phyloP scores from a whole-genome alignment of 2,797 vertebrate genomes.

The Gadopsis marmoratus region DNA sequence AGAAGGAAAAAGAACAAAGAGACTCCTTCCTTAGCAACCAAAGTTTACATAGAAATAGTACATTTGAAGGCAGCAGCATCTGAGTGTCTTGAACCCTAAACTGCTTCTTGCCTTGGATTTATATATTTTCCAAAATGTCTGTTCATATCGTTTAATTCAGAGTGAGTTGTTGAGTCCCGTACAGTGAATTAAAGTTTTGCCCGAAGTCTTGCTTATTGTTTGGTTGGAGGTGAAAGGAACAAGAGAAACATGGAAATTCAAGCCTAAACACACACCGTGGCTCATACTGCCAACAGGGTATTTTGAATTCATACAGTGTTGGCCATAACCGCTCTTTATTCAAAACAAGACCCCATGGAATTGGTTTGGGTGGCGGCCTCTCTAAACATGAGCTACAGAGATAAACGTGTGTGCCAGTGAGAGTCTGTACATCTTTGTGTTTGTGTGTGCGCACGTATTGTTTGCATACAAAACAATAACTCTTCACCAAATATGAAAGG shows the following conservation, averaged over 20 bases:
- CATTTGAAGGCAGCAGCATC: background rate
- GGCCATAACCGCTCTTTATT: slow-evolving; percentile 64
- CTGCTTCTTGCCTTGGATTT: background rate
- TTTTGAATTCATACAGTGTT: slow-evolving; percentile 64
- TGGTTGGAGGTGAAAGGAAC: slow-evolving; percentile 29
- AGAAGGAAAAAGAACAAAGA: background rate
- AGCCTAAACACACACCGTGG: slow-evolving; percentile 15
- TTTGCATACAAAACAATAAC: slow-evolving; percentile 60
- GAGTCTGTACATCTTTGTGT: slow-evolving; percentile 42
- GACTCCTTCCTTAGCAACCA: background rate
- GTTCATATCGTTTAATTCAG: background rate
- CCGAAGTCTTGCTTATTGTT: slow-evolving; percentile 25
- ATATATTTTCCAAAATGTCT: background rate
- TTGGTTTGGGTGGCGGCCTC: slow-evolving; percentile 58
- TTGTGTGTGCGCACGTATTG: slow-evolving; percentile 18
- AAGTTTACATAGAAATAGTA: background rate
- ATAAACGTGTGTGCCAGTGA: slow-evolving; percentile 49
- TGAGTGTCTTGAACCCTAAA: background rate
- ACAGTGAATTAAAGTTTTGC: slow-evolving; percentile 6
- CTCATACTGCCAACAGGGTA: slow-evolving; percentile 30
- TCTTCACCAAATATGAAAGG: slow-evolving; percentile 47
- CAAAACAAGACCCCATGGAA: slow-evolving; percentile 57
- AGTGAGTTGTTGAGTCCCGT: background rate
- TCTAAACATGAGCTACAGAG: slow-evolving; percentile 61
- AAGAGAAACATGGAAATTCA: slow-evolving; percentile 33